Evolutionary conservation across 2,113 vertebrate genomes (phyloP).

Genomic region (Crotalus horridus): DNA sequence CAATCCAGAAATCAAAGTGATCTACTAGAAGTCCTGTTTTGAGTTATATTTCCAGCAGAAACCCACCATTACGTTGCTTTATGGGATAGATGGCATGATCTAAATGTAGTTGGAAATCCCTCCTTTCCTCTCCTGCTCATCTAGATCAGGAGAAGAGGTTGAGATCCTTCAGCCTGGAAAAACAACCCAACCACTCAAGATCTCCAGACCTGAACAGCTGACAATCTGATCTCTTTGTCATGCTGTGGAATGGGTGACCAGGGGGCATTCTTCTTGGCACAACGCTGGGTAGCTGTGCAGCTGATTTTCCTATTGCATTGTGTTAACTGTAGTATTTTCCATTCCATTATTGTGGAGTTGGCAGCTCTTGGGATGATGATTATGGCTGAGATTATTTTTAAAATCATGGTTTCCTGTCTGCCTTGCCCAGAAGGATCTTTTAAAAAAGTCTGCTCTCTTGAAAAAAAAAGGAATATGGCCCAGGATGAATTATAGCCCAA

Average conservation of each 20-base stretch:
- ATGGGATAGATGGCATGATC: neutral
- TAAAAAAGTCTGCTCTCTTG: neutral
- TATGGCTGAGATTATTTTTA: neutral
- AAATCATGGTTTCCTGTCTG: neutral
- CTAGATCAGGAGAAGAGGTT: neutral
- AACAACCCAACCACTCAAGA: neutral
- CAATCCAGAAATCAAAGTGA: too few relatives aligned
- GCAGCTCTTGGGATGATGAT: neutral
- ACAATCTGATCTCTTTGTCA: neutral
- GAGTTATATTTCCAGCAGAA: neutral
- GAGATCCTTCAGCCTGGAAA: neutral
- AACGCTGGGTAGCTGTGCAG: neutral
- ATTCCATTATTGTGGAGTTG: neutral
- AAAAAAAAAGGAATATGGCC: neutral
- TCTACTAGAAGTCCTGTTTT: too few relatives aligned
- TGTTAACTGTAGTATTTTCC: neutral
- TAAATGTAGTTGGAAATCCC: neutral
- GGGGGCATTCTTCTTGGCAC: neutral
- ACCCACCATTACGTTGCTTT: neutral
- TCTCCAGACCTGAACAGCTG: neutral
- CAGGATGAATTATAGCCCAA: neutral
- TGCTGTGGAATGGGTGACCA: neutral
- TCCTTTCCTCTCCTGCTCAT: neutral
- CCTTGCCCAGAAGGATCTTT: neutral
- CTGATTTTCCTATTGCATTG: neutral